Evolutionary conservation across 1,140 invertebrate genomes (phyloP).

Genomic region (Rhyacophila brunnea): DNA sequence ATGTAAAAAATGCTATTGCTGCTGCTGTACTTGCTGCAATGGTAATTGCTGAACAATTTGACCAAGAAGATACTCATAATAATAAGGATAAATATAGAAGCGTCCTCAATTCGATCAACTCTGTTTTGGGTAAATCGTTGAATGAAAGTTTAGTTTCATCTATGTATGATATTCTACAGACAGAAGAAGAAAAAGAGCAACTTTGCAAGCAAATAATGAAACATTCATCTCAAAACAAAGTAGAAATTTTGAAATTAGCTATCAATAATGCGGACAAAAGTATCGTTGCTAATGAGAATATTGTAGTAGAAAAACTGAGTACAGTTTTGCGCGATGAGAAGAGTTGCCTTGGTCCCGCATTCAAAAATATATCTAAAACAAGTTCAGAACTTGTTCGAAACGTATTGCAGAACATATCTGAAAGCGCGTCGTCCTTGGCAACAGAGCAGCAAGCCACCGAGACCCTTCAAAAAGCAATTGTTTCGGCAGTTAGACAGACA

Average conservation of each 20-base stretch:
- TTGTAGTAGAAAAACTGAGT: constrained; percentile 59
- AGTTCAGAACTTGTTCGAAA: constrained; percentile 55
- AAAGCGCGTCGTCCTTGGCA: constrained; percentile 55
- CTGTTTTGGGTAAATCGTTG: constrained; percentile 46
- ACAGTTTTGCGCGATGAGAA: constrained; percentile 59
- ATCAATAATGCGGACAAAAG: constrained; percentile 46
- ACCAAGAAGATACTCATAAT: constrained; percentile 49
- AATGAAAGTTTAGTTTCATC: constrained; percentile 50
- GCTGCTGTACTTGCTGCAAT: constrained; percentile 58
- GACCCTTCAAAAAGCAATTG: constrained; percentile 62
- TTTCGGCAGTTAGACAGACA: constrained; percentile 59
- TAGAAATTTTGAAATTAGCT: constrained; percentile 62
- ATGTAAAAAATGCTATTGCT: constrained; percentile 55
- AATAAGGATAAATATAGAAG: constrained; percentile 55
- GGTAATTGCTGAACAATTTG: constrained; percentile 53
- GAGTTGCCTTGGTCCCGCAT: constrained; percentile 58
- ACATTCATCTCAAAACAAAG: constrained; percentile 55
- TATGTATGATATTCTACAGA: constrained; percentile 52
- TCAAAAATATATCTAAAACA: constrained; percentile 58
- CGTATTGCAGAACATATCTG: constrained; percentile 58
- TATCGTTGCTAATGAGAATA: constrained; percentile 52
- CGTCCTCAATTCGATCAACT: constrained; percentile 59
- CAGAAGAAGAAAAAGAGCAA: constrained; percentile 49
- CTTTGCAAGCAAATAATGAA: constrained; percentile 53
- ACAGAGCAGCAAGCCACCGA: constrained; percentile 63